Evolutionary conservation across 2,797 vertebrate genomes (phyloP), one percentile per base, ranked within the genome.

Genomic region (Acipenser ruthenus): DNA sequence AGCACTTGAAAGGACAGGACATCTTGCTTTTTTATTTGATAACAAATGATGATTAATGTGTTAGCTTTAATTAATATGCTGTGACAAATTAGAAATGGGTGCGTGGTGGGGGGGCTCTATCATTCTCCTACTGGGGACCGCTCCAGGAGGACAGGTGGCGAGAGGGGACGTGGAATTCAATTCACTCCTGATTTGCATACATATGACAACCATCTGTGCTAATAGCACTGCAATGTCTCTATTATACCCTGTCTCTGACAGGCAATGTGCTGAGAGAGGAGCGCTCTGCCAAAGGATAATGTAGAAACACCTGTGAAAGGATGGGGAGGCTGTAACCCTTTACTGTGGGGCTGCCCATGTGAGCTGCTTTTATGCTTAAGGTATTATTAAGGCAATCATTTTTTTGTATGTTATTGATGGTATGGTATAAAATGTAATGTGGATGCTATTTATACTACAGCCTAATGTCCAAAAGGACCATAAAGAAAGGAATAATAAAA

Each of bases 201-300:
- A 96, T 95, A 95, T 94, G 94, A 97, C 93, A 94, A 88, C 94
- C 96, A 98, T 98, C 96, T 97, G 94, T 87, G 92, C 93, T 95
- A 95, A 97, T 93, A 89, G 90, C 89, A 80, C 82, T 70, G 80
- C 83, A 81, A 94, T 87, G 88, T 96, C 94, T 97, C 93, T 89
- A 94, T 97, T 93, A 93, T 90, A 82, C 87, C 78, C 80, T 0
- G 18, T 60, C 60, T 62, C 13, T 37, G 60, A 62, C 60, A 62
- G 60, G 60, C 52, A 37, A 58, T 11, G 55, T 7, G 55, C 12
- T 58, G 55, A 37, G 37, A 37, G 37, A 37, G 37, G 3, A 58
- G 55, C 12, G 69, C 78, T 67, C 69, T 84, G 83, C 73, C 75
- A 71, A 70, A 61, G 63, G 37, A 37, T 37, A 37, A 37, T 37